A percentile compares a stretch with the other conserved stretches of the same genome.
Evolutionary conservation across 2,888 invertebrate species (phyloP).

Genomic region (Mayetiola destructor): DNA sequence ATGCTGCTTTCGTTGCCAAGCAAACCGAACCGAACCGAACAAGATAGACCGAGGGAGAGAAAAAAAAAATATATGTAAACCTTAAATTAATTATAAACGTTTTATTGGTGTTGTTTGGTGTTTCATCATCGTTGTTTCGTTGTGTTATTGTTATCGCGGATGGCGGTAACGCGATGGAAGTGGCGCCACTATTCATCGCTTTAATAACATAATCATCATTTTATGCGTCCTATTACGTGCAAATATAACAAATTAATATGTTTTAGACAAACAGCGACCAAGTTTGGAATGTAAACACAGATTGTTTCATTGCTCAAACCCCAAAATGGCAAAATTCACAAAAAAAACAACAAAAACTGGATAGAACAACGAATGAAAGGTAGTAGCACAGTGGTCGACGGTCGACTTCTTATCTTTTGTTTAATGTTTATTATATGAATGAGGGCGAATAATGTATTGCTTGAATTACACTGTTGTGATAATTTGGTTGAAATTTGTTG

Average conservation of each 20-base stretch:
- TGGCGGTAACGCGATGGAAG: too few relatives aligned
- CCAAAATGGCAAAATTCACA: neutral
- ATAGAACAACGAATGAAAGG: neutral
- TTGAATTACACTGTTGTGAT: too few relatives aligned
- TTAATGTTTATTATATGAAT: too few relatives aligned
- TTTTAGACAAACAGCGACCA: conserved; percentile 9
- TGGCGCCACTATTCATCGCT: neutral
- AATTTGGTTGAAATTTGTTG: too few relatives aligned
- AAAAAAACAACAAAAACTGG: neutral
- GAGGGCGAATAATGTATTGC: too few relatives aligned
- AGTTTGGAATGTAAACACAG: neutral
- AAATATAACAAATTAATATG: conserved; percentile 9
- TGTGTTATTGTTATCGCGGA: too few relatives aligned
- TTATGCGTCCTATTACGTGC: conserved; percentile 2
- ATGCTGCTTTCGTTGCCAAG: too few relatives aligned
- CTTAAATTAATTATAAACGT: conserved; percentile 12
- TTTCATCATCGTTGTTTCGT: too few relatives aligned
- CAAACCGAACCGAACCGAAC: too few relatives aligned
- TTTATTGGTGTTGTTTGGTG: conserved; percentile 7
- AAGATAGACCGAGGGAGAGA: neutral
- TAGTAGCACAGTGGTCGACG: neutral
- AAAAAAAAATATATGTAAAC: conserved; percentile 3
- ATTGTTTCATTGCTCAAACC: too few relatives aligned
- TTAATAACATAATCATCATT: conserved; percentile 11
- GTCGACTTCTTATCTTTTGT: neutral